Evolutionary conservation across 2,113 vertebrate species (phyloP), one percentile per base, ranked within the genome.

Genomic region (Sisor rabdophorus): DNA sequence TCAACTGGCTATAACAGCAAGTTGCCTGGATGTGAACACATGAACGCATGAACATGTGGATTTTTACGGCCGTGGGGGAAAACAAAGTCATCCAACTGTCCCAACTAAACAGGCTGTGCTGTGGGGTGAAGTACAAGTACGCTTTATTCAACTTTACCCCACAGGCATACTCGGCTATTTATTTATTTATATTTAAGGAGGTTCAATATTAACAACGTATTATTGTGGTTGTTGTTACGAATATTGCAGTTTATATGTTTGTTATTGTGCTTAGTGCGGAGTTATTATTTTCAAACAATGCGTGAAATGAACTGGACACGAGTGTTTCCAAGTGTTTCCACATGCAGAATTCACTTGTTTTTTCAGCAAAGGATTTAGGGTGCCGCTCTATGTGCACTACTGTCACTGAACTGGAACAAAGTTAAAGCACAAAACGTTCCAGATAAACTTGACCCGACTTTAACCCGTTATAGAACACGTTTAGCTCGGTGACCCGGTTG

Each of bases 401-500:
- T n/a, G 22, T 60, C 36, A 47, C 17, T 58, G 40, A 47, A 48
- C 26, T 48, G 10, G 15, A 73, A 44, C 11, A 64, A 48, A 60
- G 56, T 61, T 17, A 32, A 50, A 19, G 26, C 19, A 74, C 56
- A 50, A 12, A 30, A 60, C 52, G 72, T 74, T 74, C 72, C 22
- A 61, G 44, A 74, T 61, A 52, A 74, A 32, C 10, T 17, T 26
- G 30, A 26, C 6, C 47, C n/a, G 26, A 8, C 44, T 74, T 74
- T 74, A 52, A 61, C 58, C 58, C 26, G 28, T 2, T 61, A 15
- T 11, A 48, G 7, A 74, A 44, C 19, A 2, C 13, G 72, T 48
- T 74, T 74, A 50, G 58, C 26, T 50, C n/a, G 71, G 71, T 28
- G 55, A 60, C 55, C 40, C 5, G 20, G 53, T 72, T 72, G 53